Conservation (phyloP, 2,113 vertebrate species). For the Bujurquina vittata region DNA sequence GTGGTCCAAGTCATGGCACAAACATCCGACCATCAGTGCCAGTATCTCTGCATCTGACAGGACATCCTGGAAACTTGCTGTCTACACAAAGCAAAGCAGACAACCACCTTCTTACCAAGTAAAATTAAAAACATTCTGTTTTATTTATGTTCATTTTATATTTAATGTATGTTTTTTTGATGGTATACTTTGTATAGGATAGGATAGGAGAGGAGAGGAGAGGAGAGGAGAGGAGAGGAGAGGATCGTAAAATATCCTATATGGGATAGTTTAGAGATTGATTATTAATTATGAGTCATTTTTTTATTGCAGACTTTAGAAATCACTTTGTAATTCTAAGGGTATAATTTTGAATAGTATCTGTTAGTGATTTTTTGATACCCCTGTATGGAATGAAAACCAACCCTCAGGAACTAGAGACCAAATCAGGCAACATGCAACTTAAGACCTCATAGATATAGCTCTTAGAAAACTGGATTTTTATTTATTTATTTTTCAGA, state of each 20-base stretch:
- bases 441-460: not conserved
- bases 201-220: not conserved
- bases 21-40: slow-evolving; percentile 84
- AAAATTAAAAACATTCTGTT: not conserved
- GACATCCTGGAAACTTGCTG: slow-evolving; percentile 80
- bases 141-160: not conserved
- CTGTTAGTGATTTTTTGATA: too few species aligned
- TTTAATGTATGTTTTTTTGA: not conserved
- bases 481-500: not conserved
- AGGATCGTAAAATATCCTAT: too few species aligned
- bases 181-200: not conserved
- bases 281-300: too few species aligned
- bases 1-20: slow-evolving; percentile 85
- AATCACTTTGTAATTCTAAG: too few species aligned
- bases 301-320: too few species aligned
- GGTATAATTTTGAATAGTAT: too few species aligned
- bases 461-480: not conserved
- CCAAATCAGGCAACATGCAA: not conserved
- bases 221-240: not conserved
- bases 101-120: not conserved
- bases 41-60: slow-evolving; percentile 81
- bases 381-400: not conserved
- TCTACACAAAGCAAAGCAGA: slow-evolving; percentile 62
- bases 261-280: too few species aligned
- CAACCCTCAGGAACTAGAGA: not conserved